Percentiles rank a stretch among this genome's conserved stretches.
These are phyloP conservation scores for Cheilosia urbana DNA, from an alignment of 2,888 invertebrate species.

Conservation along the genomic window DNA sequence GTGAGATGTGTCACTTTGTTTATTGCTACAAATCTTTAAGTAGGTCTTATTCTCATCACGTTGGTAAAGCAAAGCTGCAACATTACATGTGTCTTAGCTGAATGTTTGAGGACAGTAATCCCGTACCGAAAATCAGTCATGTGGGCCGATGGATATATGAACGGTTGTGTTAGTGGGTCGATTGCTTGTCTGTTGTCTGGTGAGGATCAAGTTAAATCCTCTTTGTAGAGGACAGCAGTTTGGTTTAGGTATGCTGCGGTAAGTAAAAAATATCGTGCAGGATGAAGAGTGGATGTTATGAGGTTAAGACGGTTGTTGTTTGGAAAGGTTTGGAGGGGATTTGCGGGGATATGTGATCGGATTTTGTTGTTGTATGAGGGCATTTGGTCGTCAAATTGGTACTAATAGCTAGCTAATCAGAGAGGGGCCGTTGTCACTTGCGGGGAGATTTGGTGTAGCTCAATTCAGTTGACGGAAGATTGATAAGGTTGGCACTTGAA, in stretches of 20 bases:
- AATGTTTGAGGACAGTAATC: slow-evolving; percentile 7
- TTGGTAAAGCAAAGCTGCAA: background rate
- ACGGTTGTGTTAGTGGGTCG: background rate
- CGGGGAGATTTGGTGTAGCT: no score
- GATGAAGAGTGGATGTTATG: background rate
- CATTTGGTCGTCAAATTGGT: background rate
- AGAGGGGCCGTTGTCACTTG: background rate
- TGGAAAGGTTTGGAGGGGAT: background rate
- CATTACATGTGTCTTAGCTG: slow-evolving; percentile 1
- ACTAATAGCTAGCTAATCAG: background rate
- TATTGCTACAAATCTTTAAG: background rate
- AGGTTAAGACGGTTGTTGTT: slow-evolving; percentile 1
- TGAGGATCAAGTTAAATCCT: slow-evolving; percentile 38
- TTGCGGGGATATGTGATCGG: background rate
- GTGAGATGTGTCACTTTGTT: slow-evolving; percentile 69
- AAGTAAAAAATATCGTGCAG: background rate
- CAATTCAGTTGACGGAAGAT: no score
- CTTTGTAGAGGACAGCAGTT: background rate
- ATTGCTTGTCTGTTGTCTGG: slow-evolving; percentile 4
- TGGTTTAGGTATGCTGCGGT: background rate
- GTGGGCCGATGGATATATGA: slow-evolving; percentile 1
- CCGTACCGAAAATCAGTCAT: slow-evolving; percentile 35
- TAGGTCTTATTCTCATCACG: background rate
- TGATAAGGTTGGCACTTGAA: no score
- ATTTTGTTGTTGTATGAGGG: background rate